Conservation (phyloP, 2,797 vertebrate species). For the Sebastes minor region DNA sequence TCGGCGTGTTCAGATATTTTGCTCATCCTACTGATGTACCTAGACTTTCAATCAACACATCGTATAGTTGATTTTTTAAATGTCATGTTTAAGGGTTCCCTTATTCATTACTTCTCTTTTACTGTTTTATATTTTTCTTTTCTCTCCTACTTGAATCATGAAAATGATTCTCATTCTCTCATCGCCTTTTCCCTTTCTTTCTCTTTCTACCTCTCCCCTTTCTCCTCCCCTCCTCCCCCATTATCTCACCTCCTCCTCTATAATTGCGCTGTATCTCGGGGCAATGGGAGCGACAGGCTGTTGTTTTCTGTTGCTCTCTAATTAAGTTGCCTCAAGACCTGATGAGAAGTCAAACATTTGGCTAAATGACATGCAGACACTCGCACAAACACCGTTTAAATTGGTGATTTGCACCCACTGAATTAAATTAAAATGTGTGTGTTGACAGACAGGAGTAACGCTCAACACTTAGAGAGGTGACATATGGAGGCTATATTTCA, state of each 20-base stretch:
- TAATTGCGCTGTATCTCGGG: conserved; percentile 9
- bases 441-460: neutral
- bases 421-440: neutral
- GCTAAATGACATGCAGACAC: conserved; percentile 18
- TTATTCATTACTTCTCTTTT: neutral
- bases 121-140: neutral
- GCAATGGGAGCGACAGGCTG: conserved; percentile 15
- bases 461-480: neutral
- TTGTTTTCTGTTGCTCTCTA: conserved; percentile 46
- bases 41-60: neutral
- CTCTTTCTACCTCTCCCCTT: neutral
- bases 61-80: neutral
- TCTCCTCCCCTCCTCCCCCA: neutral
- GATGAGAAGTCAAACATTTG: neutral
- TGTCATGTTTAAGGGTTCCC: too few species aligned
- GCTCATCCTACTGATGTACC: neutral
- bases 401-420: neutral
- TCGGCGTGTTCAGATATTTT: neutral
- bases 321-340: conserved; percentile 26
- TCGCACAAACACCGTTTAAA: neutral
- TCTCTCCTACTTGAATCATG: neutral
- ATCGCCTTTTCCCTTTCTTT: neutral
- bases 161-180: neutral
- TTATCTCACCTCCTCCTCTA: conserved; percentile 27
- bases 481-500: neutral